phyloP scores from a whole-genome alignment of 92 coral and sea anemone genomes.

The Siderastrea siderea region DNA sequence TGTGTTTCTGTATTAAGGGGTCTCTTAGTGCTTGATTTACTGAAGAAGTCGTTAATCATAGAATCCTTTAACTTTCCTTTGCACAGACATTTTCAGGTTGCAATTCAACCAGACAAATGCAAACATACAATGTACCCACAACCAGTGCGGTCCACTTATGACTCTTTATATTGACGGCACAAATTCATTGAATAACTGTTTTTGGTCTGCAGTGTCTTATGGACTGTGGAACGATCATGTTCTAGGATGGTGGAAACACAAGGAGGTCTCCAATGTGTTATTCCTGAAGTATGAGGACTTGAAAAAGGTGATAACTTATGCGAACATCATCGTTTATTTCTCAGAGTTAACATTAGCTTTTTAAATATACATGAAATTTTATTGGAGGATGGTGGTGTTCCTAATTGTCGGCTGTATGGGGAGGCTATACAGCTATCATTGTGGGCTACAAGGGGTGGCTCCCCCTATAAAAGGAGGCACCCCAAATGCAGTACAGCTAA shows the following conservation, averaged over 20 bases:
- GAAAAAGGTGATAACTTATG: constrained; percentile 18
- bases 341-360: not conserved
- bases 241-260: constrained; percentile 56
- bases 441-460: too few species aligned
- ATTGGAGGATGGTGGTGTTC: too few species aligned
- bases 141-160: too few species aligned
- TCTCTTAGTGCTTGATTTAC: too few species aligned
- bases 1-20: too few species aligned
- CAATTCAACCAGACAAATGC: not conserved
- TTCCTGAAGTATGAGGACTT: constrained; percentile 50
- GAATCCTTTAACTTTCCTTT: too few species aligned
- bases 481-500: too few species aligned
- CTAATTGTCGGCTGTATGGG: not conserved
- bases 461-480: too few species aligned
- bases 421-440: not conserved
- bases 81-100: too few species aligned
- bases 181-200: not conserved
- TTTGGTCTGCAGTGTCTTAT: constrained; percentile 20
- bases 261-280: constrained; percentile 42
- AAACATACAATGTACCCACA: not conserved
- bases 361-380: too few species aligned
- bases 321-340: not conserved
- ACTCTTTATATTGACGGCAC: not conserved
- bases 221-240: constrained; percentile 41
- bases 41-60: too few species aligned